Percentiles rank a stretch among this genome's conserved stretches.
These are phyloP conservation scores for Amphiprion clarkii DNA, from an alignment of 2,797 vertebrate genomes.

Conservation along the genomic window DNA sequence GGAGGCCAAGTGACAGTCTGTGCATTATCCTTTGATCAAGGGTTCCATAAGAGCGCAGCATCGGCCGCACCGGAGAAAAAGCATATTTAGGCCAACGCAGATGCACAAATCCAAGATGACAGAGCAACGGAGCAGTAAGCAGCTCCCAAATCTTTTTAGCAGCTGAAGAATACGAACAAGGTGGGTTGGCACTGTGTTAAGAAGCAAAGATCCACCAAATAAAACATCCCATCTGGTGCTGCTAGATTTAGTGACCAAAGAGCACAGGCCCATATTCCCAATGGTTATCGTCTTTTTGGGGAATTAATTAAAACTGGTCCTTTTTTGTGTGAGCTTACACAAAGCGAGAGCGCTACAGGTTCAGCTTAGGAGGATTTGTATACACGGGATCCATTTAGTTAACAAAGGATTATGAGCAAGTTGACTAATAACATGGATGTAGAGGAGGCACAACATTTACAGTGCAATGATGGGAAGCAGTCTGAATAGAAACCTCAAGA, in stretches of 20 bases:
- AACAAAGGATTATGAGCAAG: conserved; percentile 51
- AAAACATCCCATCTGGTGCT: conserved; percentile 80
- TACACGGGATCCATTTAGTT: conserved; percentile 61
- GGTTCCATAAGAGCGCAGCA: conserved; percentile 75
- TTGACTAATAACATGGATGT: conserved; percentile 42
- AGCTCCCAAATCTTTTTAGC: conserved; percentile 76
- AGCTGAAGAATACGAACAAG: conserved; percentile 69
- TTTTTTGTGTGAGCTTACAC: conserved; percentile 54
- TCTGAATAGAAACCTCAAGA: conserved; percentile 37
- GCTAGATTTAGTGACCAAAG: conserved; percentile 64
- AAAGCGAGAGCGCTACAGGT: conserved; percentile 59
- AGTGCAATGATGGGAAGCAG: conserved; percentile 4
- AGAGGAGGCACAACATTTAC: conserved; percentile 29
- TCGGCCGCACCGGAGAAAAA: conserved; percentile 70
- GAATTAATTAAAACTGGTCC: conserved; percentile 60
- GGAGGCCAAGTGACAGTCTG: conserved; percentile 81
- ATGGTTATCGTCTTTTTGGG: conserved; percentile 57
- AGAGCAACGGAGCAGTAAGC: conserved; percentile 73
- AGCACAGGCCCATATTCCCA: conserved; percentile 50
- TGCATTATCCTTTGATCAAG: conserved; percentile 86
- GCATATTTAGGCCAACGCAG: conserved; percentile 70
- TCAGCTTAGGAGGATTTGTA: conserved; percentile 57
- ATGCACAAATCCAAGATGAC: conserved; percentile 77
- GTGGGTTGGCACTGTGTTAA: conserved; percentile 63
- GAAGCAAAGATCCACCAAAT: conserved; percentile 73